Evolutionary conservation across 1,140 invertebrate species (phyloP).

Genomic region (Tetramorium simillimum): DNA sequence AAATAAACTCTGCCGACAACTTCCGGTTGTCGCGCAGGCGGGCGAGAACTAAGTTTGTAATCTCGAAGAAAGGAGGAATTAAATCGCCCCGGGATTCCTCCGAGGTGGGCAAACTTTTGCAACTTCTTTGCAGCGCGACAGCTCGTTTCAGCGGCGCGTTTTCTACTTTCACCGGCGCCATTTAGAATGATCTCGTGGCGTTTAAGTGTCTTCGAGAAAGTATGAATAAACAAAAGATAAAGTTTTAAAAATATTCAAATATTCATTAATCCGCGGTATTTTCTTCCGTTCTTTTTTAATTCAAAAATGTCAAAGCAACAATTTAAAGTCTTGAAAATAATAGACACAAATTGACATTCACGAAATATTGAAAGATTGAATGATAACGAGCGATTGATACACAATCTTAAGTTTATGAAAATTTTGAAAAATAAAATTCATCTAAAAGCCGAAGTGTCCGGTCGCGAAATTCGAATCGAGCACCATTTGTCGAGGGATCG

Average conservation of each 20-base stretch:
- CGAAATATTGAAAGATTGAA: not conserved
- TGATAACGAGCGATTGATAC: not conserved
- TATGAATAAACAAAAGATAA: conserved; percentile 8
- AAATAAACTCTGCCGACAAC: conserved; percentile 38
- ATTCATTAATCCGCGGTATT: not conserved
- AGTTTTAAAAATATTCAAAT: not conserved
- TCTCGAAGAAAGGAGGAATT: conserved; percentile 51
- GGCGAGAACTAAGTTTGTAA: conserved; percentile 48
- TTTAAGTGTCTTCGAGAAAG: not conserved
- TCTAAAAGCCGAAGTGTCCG: not conserved
- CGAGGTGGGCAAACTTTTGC: conserved; percentile 47
- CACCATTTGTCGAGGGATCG: conserved; percentile 55
- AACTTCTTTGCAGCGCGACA: conserved; percentile 43
- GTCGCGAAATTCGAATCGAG: conserved; percentile 9
- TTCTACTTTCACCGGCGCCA: conserved; percentile 13
- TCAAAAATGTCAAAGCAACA: not conserved
- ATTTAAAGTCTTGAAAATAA: not conserved
- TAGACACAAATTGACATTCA: not conserved
- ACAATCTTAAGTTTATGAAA: not conserved
- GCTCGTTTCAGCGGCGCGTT: conserved; percentile 30
- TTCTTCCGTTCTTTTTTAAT: not conserved
- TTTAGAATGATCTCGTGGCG: not conserved
- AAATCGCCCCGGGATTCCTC: conserved; percentile 49
- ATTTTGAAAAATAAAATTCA: not conserved
- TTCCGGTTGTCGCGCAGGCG: conserved; percentile 9